Evolutionary conservation across 2,797 vertebrate genomes (phyloP).

Genomic region (Acropternis orthonyx): DNA sequence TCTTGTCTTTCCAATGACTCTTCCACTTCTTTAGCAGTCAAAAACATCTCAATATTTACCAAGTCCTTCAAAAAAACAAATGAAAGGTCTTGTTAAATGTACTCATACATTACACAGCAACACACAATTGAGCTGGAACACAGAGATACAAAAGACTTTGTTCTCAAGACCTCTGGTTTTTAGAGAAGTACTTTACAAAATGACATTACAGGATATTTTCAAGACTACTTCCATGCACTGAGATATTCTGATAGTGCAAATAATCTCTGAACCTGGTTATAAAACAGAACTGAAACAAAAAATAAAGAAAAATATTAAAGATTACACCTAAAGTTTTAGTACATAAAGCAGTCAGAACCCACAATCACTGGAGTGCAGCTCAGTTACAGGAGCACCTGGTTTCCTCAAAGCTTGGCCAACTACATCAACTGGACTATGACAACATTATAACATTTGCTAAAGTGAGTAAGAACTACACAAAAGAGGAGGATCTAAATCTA

Average conservation of each 20-base stretch:
- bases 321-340: neutral
- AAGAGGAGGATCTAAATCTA: neutral
- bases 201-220: neutral
- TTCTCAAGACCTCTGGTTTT: neutral
- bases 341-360: neutral
- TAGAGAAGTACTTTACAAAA: neutral
- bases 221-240: neutral
- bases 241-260: neutral
- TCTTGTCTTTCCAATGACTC: conserved; percentile 97
- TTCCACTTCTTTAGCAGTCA: conserved; percentile 98
- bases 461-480: neutral
- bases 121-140: neutral
- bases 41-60: conserved; percentile 99
- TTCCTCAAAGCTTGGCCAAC: neutral
- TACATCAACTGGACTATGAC: rapidly evolving
- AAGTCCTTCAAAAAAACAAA: conserved; percentile 82
- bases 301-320: neutral
- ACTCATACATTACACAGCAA: neutral
- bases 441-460: neutral
- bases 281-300: neutral
- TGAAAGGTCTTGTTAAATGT: neutral
- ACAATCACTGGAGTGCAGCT: neutral
- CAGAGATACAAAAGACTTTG: neutral
- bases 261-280: neutral
- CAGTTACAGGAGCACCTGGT: neutral